These are phyloP conservation scores for Clarias pachynema DNA, from an alignment of 2,797 vertebrate species.

Conservation along the genomic window DNA sequence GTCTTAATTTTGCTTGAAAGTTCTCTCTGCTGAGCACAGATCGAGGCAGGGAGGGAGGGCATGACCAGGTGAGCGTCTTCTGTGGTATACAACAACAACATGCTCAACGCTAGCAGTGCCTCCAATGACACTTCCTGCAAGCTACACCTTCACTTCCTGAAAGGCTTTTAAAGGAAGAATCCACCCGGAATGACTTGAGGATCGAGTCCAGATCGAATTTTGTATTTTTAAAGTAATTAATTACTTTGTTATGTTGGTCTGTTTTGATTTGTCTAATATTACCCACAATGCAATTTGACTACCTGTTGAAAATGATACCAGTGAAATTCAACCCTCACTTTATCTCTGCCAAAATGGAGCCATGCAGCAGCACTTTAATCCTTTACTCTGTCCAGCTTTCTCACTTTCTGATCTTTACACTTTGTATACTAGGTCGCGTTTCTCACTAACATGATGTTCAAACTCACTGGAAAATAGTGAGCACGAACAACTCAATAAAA, in stretches of 20 bases:
- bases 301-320: neutral
- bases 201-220: neutral
- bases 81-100: constrained; percentile 85
- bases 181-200: neutral
- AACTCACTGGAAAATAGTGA: neutral
- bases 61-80: constrained; percentile 85
- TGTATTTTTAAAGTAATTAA: neutral
- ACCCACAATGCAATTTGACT: neutral
- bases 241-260: neutral
- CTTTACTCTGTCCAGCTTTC: neutral
- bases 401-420: neutral
- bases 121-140: constrained; percentile 59
- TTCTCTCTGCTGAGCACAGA: constrained; percentile 87
- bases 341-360: neutral
- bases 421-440: neutral
- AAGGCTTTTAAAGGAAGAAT: neutral
- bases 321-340: neutral
- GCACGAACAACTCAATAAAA: too few relatives aligned
- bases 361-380: neutral
- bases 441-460: neutral
- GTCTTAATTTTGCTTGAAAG: constrained; percentile 86
- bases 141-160: constrained; percentile 9
- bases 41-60: constrained; percentile 85
- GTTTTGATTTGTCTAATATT: neutral
- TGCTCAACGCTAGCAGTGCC: constrained; percentile 71